Conservation (phyloP, 1,140 invertebrate species). For the Drosophila seguyi region DNA sequence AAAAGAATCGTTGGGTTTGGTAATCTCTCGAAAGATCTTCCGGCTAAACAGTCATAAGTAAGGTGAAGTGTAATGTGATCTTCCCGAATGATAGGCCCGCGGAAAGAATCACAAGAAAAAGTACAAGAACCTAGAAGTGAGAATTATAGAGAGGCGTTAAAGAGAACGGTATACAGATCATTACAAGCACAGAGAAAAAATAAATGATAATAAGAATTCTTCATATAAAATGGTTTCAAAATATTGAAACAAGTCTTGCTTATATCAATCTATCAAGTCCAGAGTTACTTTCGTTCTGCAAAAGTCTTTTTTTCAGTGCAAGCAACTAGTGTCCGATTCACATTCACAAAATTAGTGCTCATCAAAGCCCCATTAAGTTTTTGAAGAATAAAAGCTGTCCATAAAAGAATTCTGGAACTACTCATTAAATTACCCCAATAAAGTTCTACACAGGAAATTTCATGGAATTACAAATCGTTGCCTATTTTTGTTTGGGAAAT, state of each 20-base stretch:
- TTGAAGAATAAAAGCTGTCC: constrained; percentile 7
- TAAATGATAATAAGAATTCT: not conserved
- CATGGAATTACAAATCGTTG: constrained; percentile 25
- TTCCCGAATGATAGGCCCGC: constrained; percentile 6
- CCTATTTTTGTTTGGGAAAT: constrained; percentile 21
- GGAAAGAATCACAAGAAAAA: not conserved
- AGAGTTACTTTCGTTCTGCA: no score
- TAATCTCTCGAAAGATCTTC: constrained; percentile 13
- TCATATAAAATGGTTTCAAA: no score
- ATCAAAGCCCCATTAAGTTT: constrained; percentile 10
- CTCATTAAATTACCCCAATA: constrained; percentile 36
- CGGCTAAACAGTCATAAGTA: constrained; percentile 21
- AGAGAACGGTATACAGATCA: constrained; percentile 2
- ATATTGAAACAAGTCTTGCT: no score
- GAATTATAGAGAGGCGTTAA: not conserved
- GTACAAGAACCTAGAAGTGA: not conserved
- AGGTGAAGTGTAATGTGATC: constrained; percentile 15
- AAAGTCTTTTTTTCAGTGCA: not conserved
- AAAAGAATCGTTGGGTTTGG: not conserved
- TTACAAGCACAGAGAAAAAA: constrained; percentile 1
- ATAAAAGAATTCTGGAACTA: constrained; percentile 17
- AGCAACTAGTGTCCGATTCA: not conserved
- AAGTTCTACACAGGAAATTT: constrained; percentile 21
- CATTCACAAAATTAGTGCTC: constrained; percentile 31
- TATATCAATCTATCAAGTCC: not conserved